A percentile compares a stretch with the other conserved stretches of the same genome.
Conservation (phyloP, 2,888 invertebrate genomes). For the Amblyjoppa proteus region DNA sequence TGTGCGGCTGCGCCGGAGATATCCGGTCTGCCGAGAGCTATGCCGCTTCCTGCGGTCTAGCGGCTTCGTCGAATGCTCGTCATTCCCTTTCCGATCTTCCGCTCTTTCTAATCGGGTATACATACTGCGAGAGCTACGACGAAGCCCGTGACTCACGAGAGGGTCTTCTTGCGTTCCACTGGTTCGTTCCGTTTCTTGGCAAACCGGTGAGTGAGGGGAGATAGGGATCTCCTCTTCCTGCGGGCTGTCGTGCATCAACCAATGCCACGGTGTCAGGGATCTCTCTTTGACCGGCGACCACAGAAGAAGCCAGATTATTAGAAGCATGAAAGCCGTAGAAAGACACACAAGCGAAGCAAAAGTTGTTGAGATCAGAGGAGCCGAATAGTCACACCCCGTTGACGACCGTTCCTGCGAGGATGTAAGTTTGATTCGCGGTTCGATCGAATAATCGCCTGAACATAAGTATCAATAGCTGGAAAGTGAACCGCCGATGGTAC, state of each 20-base stretch:
- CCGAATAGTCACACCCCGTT: not conserved
- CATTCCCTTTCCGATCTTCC: constrained; percentile 13
- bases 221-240: constrained; percentile 43
- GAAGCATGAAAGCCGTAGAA: constrained; percentile 12
- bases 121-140: constrained; percentile 24
- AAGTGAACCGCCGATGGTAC: too few relatives aligned
- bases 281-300: constrained; percentile 45
- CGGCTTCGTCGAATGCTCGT: constrained; percentile 72
- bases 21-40: constrained; percentile 72
- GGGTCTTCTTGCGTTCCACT: constrained; percentile 26
- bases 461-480: too few relatives aligned
- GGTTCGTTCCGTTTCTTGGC: constrained; percentile 34
- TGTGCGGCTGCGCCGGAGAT: constrained; percentile 69
- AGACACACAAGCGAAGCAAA: not conserved
- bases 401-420: not conserved
- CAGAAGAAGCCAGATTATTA: constrained; percentile 36
- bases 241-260: constrained; percentile 35
- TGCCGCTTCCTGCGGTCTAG: constrained; percentile 77
- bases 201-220: constrained; percentile 35
- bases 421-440: not conserved
- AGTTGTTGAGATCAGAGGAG: not conserved
- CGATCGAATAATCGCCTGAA: not conserved
- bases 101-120: constrained; percentile 46
- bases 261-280: not conserved
- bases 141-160: constrained; percentile 50